Base-by-base conservation (phyloP, 1,140 invertebrate species). In the Anagrus nilaparvatae region DNA sequence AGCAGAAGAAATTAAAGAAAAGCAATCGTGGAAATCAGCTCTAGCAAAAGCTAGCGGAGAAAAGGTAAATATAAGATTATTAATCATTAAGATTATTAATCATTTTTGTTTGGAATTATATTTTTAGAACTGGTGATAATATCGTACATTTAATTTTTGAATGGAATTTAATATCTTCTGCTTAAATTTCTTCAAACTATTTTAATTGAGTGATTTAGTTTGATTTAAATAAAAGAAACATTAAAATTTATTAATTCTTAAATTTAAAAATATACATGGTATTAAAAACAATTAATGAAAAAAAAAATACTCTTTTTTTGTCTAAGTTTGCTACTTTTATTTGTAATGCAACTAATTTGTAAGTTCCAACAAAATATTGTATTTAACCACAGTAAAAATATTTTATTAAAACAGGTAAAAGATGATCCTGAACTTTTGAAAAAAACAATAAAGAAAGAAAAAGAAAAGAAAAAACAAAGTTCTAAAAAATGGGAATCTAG, bases 341-440 rank as follows among this genome's bases (percentile, higher is more conserved):
- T 14, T 25, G 8, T 23, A 23, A 23, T 36, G 13, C 14, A 33
- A 17, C 12, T 17, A 18, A 9, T 20, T 33, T 33, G 12, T 29
- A 29, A 29, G 23, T 34, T 30, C 6, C 6, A 30, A 30, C 16
- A 30, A 30, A 7, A 30, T 30, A 8, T 30, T 13, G 12, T n/a
- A 5, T n/a, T 30, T 30, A 5, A 30, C 29, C n/a, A 14, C 12
- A 30, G n/a, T n/a, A n/a, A n/a, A n/a, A n/a, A n/a, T n/a, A n/a
- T n/a, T n/a, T n/a, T n/a, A n/a, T n/a, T n/a, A n/a, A n/a, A n/a
- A 32, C 17, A 68, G 65, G 50, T 71, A 7, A 82, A 85, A 70
- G 85, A 93, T 71, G 81, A 92, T 69, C 76, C 80, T 10, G 69
- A 71, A 36, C 60, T 89, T 35, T 61, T 93, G 19, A 87, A 87